Conservation (phyloP, 2,888 invertebrate species). For the Melanotus villosus region DNA sequence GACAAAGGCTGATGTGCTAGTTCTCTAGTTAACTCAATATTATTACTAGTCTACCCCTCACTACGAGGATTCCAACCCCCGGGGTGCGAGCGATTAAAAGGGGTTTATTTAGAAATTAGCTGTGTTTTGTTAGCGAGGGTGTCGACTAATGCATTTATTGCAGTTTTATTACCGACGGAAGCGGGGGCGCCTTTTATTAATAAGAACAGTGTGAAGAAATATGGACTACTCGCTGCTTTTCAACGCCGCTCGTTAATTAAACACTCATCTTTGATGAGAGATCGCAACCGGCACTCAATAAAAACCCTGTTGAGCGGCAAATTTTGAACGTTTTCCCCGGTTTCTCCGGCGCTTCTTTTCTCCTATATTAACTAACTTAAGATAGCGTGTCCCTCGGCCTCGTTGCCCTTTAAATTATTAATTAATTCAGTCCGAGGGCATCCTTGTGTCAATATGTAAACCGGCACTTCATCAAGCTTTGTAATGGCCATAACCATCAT, state of each 20-base stretch:
- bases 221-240: neutral
- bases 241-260: conserved; percentile 8
- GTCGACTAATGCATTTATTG: conserved; percentile 54
- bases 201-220: conserved; percentile 25
- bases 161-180: conserved; percentile 43
- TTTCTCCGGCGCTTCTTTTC: too few relatives aligned
- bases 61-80: conserved; percentile 45
- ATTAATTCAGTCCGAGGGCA: conserved; percentile 11
- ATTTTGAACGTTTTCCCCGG: too few relatives aligned
- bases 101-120: conserved; percentile 55
- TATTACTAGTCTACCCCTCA: conserved; percentile 48
- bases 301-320: neutral
- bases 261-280: conserved; percentile 13
- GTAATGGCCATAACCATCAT: neutral
- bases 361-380: too few relatives aligned
- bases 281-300: conserved; percentile 1
- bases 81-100: conserved; percentile 51
- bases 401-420: conserved; percentile 1
- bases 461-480: conserved; percentile 16
- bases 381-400: neutral
- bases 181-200: conserved; percentile 33
- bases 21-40: conserved; percentile 52
- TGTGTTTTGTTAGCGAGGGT: conserved; percentile 53
- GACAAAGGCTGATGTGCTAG: conserved; percentile 19
- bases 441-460: conserved; percentile 17